Evolutionary conservation across 2,888 invertebrate species (phyloP).

Genomic region (Cheilosia impressa): DNA sequence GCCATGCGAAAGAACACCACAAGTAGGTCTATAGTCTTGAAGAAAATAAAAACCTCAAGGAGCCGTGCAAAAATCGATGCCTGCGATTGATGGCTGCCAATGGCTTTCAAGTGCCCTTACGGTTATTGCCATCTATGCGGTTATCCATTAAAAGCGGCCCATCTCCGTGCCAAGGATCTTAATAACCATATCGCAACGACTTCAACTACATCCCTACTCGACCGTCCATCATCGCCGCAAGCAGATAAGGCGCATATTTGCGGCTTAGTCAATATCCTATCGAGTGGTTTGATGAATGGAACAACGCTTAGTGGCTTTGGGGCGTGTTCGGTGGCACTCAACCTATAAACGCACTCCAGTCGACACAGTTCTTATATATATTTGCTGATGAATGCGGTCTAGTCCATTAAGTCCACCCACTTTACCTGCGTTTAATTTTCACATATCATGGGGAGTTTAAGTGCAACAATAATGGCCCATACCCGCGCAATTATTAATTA

Average conservation of each 20-base stretch:
- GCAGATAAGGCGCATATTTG: constrained; percentile 18
- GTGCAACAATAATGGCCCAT: constrained; percentile 47
- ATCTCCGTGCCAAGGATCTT: constrained; percentile 29
- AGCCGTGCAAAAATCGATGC: constrained; percentile 67
- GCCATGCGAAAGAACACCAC: constrained; percentile 24
- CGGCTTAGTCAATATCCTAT: constrained; percentile 24
- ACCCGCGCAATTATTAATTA: constrained; percentile 57
- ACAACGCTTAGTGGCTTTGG: constrained; percentile 45
- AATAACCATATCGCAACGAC: constrained; percentile 35
- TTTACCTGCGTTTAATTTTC: constrained; percentile 33
- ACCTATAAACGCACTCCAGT: background rate
- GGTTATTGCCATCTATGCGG: constrained; percentile 68
- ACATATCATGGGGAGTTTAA: constrained; percentile 35
- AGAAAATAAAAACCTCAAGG: constrained; percentile 43
- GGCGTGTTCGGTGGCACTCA: constrained; percentile 20
- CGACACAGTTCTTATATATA: constrained; percentile 16
- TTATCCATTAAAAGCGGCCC: constrained; percentile 47
- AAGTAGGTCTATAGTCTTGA: constrained; percentile 18
- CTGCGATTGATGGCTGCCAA: constrained; percentile 63
- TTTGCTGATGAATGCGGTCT: constrained; percentile 3
- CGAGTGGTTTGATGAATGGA: constrained; percentile 41
- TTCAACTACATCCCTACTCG: background rate
- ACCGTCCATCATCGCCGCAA: background rate
- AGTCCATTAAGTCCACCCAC: background rate
- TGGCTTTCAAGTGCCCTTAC: constrained; percentile 67